These are phyloP conservation scores for Lathamus discolor DNA, from an alignment of 2,113 vertebrate genomes.

Conservation along the genomic window DNA sequence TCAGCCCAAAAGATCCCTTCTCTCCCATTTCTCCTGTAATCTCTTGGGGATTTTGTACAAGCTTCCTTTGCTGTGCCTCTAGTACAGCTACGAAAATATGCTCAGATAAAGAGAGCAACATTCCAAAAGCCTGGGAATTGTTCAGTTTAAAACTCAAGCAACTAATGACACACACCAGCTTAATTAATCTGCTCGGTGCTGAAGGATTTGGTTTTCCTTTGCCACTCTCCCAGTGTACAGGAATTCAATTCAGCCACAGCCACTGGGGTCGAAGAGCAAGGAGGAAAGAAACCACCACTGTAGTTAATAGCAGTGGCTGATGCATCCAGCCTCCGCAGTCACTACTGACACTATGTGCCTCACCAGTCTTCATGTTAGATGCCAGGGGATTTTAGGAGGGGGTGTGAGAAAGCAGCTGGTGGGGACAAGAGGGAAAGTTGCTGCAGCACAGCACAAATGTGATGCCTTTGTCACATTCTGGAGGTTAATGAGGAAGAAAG, in stretches of 20 bases:
- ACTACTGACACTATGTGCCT: background rate
- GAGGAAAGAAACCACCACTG: background rate
- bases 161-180: background rate
- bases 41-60: background rate
- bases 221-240: background rate
- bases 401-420: background rate
- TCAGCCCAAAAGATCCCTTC: background rate
- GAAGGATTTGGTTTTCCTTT: background rate
- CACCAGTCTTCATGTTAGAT: background rate
- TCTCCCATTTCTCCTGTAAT: background rate
- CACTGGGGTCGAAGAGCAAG: background rate
- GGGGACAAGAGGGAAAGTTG: background rate
- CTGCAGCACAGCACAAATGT: background rate
- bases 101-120: fast-evolving
- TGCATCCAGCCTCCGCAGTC: background rate
- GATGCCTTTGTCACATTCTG: background rate
- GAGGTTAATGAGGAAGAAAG: background rate
- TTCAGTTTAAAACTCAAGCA: background rate
- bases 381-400: background rate
- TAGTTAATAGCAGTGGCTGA: background rate
- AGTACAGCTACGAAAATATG: background rate
- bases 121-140: background rate
- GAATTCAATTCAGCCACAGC: background rate
- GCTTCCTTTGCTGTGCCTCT: background rate
- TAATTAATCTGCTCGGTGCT: background rate